These are phyloP conservation scores for Eulemur mongoz DNA, from an alignment of 2,797 vertebrate species.

Conservation along the genomic window DNA sequence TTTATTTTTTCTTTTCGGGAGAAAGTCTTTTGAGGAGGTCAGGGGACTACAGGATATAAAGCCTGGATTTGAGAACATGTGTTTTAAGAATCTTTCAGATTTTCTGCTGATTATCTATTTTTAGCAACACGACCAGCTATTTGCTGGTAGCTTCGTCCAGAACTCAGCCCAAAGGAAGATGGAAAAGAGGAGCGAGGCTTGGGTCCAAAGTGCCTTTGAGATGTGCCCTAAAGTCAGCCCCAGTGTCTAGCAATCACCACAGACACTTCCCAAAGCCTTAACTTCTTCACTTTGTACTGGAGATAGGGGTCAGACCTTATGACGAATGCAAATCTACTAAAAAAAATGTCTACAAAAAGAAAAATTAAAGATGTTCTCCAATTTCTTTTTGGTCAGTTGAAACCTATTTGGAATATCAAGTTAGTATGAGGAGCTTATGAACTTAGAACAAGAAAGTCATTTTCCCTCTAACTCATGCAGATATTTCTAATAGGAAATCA, in stretches of 20 bases:
- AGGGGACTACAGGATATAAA: neutral
- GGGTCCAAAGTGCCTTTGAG: neutral
- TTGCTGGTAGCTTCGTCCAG: conserved; percentile 16
- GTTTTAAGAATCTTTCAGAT: conserved; percentile 19
- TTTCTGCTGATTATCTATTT: conserved; percentile 15
- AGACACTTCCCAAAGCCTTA: neutral
- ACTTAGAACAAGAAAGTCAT: conserved; percentile 24
- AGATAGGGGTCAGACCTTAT: neutral
- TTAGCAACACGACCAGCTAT: neutral
- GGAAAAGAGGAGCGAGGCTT: neutral
- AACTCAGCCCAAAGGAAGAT: neutral
- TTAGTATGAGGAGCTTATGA: neutral
- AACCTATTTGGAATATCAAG: conserved; percentile 35
- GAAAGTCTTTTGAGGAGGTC: neutral
- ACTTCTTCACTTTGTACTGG: conserved; percentile 28
- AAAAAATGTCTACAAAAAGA: conserved; percentile 14
- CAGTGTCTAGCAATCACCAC: neutral
- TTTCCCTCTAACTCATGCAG: neutral
- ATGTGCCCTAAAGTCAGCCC: neutral
- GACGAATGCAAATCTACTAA: neutral
- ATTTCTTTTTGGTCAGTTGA: conserved; percentile 29
- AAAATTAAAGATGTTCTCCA: conserved; percentile 5
- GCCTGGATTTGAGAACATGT: conserved; percentile 37
- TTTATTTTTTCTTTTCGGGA: neutral
- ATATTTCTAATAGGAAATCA: conserved; percentile 33